Evolutionary conservation across 2,113 vertebrate genomes (phyloP), one percentile per base, ranked within the genome.

Genomic region (Prietella phreatophila): DNA sequence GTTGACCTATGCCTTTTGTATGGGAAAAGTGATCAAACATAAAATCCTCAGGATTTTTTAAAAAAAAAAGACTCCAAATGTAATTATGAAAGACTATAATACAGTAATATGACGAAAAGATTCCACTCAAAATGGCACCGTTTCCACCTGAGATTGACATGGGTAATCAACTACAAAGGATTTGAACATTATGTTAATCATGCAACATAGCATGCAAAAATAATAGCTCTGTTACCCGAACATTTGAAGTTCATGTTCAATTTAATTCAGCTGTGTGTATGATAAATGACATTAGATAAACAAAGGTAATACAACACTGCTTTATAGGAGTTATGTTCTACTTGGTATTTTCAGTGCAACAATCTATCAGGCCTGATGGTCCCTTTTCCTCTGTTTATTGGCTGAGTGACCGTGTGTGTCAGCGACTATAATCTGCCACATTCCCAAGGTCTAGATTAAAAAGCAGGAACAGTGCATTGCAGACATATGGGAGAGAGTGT

Each of bases 371-470:
- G 65, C 82, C 82, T 56, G 47, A 61, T 87, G n/a, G 82, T 30
- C 63, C 75, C 71, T 55, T 69, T 85, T 82, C 19, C 25, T 83
- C 82, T 83, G 30, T 79, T 79, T 65, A 60, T 78, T 67, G n/a
- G 27, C 81, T 61, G 83, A 84, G 67, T 75, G 55, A 0, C 56
- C 27, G 71, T 87, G 25, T 84, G 88, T 89, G 83, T 83, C 86
- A 67, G 20, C 30, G 71, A 60, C 58, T 55, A 83, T 93, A 93
- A 94, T 95, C 93, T 47, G 84, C 91, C 27, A 42, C 91, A 91
- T 89, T 82, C 89, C 89, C 93, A 88, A 92, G 91, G 88, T 90
- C 92, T 65, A 93, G 91, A 94, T 93, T 93, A 93, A 93, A 94
- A 84, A 82, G 60, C 87, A 88, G 91, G 87, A 89, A 67, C 85